Evolutionary conservation across 1,140 invertebrate species (phyloP).

Genomic region (Asbolus verrucosus): DNA sequence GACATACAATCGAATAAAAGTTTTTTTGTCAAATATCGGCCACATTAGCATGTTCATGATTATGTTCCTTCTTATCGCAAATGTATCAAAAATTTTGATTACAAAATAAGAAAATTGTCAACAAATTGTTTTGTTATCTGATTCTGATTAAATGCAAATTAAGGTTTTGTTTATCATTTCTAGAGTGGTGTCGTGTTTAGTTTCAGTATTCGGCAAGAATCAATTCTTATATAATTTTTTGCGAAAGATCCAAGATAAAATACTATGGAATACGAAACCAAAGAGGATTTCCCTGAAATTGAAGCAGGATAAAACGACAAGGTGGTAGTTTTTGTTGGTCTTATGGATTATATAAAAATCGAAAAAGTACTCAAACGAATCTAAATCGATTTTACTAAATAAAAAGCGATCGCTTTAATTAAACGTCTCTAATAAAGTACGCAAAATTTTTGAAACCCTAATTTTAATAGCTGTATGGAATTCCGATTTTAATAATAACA

Average conservation of each 20-base stretch:
- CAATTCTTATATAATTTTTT: slow-evolving; percentile 34
- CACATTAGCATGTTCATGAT: slow-evolving; percentile 2
- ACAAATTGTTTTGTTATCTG: slow-evolving; percentile 8
- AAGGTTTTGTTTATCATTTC: slow-evolving; percentile 23
- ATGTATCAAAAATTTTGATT: slow-evolving; percentile 15
- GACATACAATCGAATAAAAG: slow-evolving; percentile 2
- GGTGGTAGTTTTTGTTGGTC: slow-evolving; percentile 17
- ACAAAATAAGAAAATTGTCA: slow-evolving; percentile 21
- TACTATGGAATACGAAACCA: slow-evolving; percentile 12
- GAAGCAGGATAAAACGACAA: slow-evolving; percentile 20
- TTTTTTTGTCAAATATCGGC: not conserved
- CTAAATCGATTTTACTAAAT: slow-evolving; percentile 5
- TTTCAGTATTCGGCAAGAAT: slow-evolving; percentile 23
- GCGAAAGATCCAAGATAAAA: slow-evolving; percentile 15
- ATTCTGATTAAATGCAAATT: slow-evolving; percentile 18
- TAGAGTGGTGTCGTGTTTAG: no score
- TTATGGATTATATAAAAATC: slow-evolving; percentile 15
- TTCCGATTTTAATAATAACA: slow-evolving; percentile 24
- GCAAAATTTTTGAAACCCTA: not conserved
- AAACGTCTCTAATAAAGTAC: not conserved
- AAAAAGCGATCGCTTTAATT: slow-evolving; percentile 5
- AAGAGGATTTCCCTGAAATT: slow-evolving; percentile 33
- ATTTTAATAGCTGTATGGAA: slow-evolving; percentile 7
- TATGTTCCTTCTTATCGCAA: slow-evolving; percentile 12
- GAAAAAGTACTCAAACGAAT: slow-evolving; percentile 10